Evolutionary conservation across 35 echinoderm and acorn worm genomes (phyloP).

Genomic region (Hemicentrotus pulcherrimus): DNA sequence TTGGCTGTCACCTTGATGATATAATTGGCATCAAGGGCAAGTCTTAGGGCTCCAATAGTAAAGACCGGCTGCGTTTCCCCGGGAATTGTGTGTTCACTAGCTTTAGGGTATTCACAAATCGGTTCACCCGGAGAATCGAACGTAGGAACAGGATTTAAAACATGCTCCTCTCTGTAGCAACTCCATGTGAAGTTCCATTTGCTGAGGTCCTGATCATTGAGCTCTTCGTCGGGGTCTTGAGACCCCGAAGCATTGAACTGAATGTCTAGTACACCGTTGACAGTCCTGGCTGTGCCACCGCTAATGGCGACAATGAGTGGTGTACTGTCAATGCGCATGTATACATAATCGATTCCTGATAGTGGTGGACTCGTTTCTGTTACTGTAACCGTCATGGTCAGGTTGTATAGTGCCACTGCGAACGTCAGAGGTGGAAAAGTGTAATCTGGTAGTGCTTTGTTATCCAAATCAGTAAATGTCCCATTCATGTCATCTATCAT

Average conservation of each 20-base stretch:
- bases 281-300: slow-evolving; percentile 57
- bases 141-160: background rate
- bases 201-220: background rate
- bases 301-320: slow-evolving; percentile 26
- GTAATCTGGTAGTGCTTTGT: background rate
- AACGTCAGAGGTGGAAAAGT: slow-evolving; percentile 20
- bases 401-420: slow-evolving; percentile 31
- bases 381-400: slow-evolving; percentile 37
- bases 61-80: background rate
- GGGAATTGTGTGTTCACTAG: background rate
- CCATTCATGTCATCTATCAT: background rate
- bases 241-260: slow-evolving; percentile 27
- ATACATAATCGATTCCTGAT: slow-evolving; percentile 26
- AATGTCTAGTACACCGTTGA: slow-evolving; percentile 7
- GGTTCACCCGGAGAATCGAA: slow-evolving; percentile 31
- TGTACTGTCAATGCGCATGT: slow-evolving; percentile 36
- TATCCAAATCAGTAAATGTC: background rate
- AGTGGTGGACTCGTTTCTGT: background rate
- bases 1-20: background rate
- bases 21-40: background rate
- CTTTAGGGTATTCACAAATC: background rate
- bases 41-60: background rate
- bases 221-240: slow-evolving; percentile 40
- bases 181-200: slow-evolving; percentile 52
- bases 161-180: background rate